Evolutionary conservation across 1,140 invertebrate genomes (phyloP).

Genomic region (Gryllus bimaculatus): DNA sequence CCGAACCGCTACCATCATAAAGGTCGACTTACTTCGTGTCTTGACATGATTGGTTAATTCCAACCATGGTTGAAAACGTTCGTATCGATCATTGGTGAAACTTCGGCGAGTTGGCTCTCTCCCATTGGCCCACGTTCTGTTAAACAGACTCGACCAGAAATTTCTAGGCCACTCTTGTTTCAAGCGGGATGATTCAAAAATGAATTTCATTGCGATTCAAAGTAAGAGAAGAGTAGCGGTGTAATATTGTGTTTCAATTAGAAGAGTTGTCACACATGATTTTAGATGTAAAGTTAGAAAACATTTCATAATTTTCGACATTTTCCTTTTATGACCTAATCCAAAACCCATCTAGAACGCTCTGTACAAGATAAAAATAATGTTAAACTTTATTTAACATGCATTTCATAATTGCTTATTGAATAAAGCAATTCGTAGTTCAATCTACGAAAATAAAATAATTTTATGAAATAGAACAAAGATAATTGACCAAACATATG

Average conservation of each 20-base stretch:
- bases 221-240: background rate
- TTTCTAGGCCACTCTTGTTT: background rate
- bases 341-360: too few species aligned
- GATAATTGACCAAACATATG: too few species aligned
- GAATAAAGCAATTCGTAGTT: too few species aligned
- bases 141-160: background rate
- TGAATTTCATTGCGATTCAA: background rate
- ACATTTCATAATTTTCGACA: too few species aligned
- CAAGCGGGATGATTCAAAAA: background rate
- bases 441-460: too few species aligned
- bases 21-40: background rate
- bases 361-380: too few species aligned
- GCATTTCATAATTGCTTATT: too few species aligned
- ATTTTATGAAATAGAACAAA: too few species aligned
- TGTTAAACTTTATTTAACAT: too few species aligned
- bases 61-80: background rate
- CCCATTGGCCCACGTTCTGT: constrained; percentile 14
- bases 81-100: background rate
- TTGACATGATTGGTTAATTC: background rate
- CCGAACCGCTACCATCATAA: background rate
- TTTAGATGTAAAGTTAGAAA: too few species aligned
- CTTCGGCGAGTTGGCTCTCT: background rate
- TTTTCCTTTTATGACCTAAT: too few species aligned
- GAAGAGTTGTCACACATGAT: background rate
- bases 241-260: background rate